Conservation (phyloP, 2,888 invertebrate genomes). For the Microplitis deprimator region DNA sequence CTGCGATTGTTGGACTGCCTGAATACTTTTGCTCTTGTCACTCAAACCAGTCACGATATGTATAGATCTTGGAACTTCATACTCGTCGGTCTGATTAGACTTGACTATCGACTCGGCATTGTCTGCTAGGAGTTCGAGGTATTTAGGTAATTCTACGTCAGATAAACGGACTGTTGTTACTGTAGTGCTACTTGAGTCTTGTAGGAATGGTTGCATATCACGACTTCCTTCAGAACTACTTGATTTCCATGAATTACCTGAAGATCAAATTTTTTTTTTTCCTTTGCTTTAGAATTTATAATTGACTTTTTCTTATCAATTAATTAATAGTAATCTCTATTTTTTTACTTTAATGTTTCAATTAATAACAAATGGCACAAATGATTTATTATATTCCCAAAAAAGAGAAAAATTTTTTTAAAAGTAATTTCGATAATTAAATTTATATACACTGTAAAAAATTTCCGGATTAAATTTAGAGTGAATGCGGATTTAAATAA, state of each 20-base stretch:
- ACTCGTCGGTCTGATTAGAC: constrained; percentile 74
- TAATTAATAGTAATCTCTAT: not conserved
- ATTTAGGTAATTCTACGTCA: constrained; percentile 73
- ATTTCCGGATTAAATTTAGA: too few relatives aligned
- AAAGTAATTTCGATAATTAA: too few relatives aligned
- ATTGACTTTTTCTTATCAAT: constrained; percentile 9
- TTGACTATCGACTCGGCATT: constrained; percentile 67
- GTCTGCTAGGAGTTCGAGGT: constrained; percentile 79
- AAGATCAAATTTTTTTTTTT: constrained; percentile 16
- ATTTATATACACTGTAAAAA: too few relatives aligned
- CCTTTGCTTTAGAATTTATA: not conserved
- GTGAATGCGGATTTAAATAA: too few relatives aligned
- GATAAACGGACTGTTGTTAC: constrained; percentile 51
- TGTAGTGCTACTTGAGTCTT: constrained; percentile 61
- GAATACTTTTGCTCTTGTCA: constrained; percentile 44
- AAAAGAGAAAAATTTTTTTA: too few relatives aligned
- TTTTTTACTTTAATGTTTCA: too few relatives aligned
- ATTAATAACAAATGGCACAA: too few relatives aligned
- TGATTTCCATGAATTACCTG: constrained; percentile 73
- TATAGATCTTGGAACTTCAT: constrained; percentile 76
- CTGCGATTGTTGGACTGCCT: constrained; percentile 35
- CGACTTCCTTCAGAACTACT: constrained; percentile 72
- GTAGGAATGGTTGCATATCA: constrained; percentile 72
- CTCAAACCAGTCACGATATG: constrained; percentile 48
- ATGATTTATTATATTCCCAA: too few relatives aligned